Evolutionary conservation across 2,113 vertebrate species (phyloP).

Genomic region (Neogale vison): DNA sequence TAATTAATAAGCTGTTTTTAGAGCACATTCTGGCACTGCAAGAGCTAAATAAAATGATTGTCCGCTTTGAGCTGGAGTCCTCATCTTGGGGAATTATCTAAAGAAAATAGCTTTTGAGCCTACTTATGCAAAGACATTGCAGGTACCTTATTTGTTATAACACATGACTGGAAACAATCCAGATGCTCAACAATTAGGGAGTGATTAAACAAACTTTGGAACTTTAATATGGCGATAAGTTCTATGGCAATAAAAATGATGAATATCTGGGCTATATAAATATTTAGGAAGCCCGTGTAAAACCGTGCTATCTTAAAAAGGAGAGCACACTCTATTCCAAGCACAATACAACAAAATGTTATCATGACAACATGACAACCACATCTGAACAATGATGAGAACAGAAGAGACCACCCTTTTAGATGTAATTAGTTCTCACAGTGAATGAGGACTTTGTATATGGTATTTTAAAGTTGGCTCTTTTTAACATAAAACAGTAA

Average conservation of each 20-base stretch:
- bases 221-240: slow-evolving; percentile 47
- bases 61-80: slow-evolving; percentile 39
- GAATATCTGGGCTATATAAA: neutral
- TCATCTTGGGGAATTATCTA: slow-evolving; percentile 49
- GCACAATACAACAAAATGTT: neutral
- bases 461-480: neutral
- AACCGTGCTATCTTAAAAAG: neutral
- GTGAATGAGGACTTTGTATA: neutral
- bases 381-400: neutral
- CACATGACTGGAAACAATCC: slow-evolving; percentile 46
- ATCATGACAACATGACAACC: neutral
- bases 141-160: slow-evolving; percentile 43
- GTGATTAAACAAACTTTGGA: slow-evolving; percentile 59
- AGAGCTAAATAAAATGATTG: slow-evolving; percentile 31
- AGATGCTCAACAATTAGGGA: slow-evolving; percentile 42
- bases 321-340: neutral
- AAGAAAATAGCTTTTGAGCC: slow-evolving; percentile 61
- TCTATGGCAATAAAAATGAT: slow-evolving; percentile 47
- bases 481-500: neutral
- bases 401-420: neutral
- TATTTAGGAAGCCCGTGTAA: slow-evolving; percentile 32
- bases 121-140: slow-evolving; percentile 55
- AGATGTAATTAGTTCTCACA: neutral
- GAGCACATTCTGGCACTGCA: neutral
- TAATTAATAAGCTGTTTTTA: slow-evolving; percentile 52